phyloP scores from a whole-genome alignment of 2,113 vertebrate species.

The Cervus canadensis region DNA sequence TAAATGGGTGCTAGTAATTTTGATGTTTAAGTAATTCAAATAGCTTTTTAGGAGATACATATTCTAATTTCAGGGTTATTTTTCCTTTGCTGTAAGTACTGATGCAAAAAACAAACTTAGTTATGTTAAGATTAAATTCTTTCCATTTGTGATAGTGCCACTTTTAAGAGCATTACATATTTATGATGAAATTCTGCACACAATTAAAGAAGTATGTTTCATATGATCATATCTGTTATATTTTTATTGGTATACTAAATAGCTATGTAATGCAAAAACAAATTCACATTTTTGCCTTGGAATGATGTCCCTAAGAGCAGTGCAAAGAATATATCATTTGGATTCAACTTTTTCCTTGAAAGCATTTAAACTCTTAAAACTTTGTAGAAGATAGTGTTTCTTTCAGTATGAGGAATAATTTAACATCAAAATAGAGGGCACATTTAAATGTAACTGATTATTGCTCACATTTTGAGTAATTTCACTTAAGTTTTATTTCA shows the following conservation, averaged over 20 bases:
- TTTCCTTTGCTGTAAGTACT: background rate
- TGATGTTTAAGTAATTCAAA: background rate
- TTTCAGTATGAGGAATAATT: background rate
- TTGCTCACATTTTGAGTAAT: background rate
- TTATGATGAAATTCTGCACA: background rate
- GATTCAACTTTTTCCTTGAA: background rate
- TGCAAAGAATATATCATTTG: background rate
- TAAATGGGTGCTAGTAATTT: background rate
- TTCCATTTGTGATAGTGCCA: background rate
- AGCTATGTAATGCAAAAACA: background rate
- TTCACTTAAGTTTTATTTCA: conserved; percentile 8
- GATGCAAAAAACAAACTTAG: background rate
- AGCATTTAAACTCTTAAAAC: background rate
- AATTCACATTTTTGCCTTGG: background rate
- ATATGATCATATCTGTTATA: background rate
- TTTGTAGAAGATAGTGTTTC: background rate
- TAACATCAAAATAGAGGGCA: background rate
- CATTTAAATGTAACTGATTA: background rate
- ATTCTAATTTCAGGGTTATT: background rate
- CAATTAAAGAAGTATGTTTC: background rate
- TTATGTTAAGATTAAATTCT: conserved; percentile 18
- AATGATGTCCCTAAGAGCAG: background rate
- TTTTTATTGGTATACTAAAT: background rate
- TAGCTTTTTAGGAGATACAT: background rate
- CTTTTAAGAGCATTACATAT: background rate